These are phyloP conservation scores for Karalla daura DNA, from an alignment of 2,797 vertebrate species.

Conservation along the genomic window DNA sequence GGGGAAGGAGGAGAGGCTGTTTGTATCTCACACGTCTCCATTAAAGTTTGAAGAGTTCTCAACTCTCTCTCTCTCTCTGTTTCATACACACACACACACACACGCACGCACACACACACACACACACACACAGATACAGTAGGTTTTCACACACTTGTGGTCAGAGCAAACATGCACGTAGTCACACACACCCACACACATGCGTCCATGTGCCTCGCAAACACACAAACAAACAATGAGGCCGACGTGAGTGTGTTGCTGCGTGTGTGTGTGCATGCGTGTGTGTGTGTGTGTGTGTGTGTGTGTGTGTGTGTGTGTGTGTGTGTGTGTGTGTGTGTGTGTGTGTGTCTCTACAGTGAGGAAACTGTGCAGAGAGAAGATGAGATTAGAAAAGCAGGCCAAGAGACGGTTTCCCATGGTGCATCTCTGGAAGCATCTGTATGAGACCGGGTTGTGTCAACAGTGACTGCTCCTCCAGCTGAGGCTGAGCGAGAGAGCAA, in stretches of 20 bases:
- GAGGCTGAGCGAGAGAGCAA: slow-evolving; percentile 33
- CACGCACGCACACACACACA: neutral
- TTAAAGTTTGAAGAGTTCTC: slow-evolving; percentile 66
- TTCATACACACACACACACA: slow-evolving; percentile 5
- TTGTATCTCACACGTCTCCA: slow-evolving; percentile 57
- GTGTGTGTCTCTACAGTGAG: neutral
- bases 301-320: slow-evolving; percentile 17
- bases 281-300: slow-evolving; percentile 1
- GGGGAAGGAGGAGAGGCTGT: slow-evolving; percentile 20
- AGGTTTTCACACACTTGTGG: neutral
- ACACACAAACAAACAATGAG: slow-evolving; percentile 5
- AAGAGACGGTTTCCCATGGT: slow-evolving; percentile 71
- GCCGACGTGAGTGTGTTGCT: slow-evolving; percentile 1
- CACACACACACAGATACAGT: neutral
- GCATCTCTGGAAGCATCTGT: slow-evolving; percentile 74
- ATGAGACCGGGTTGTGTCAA: slow-evolving; percentile 72
- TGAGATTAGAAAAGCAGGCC: slow-evolving; percentile 75
- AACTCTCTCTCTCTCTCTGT: slow-evolving; percentile 41
- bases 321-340: neutral
- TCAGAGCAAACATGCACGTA: neutral
- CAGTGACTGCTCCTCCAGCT: slow-evolving; percentile 64
- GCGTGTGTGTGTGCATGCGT: slow-evolving; percentile 1
- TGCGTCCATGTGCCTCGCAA: neutral
- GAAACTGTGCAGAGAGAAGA: slow-evolving; percentile 43
- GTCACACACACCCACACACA: neutral